phyloP scores from a whole-genome alignment of 37 sponge, comb jelly and placozoan species.

The Amphimedon queenslandica region DNA sequence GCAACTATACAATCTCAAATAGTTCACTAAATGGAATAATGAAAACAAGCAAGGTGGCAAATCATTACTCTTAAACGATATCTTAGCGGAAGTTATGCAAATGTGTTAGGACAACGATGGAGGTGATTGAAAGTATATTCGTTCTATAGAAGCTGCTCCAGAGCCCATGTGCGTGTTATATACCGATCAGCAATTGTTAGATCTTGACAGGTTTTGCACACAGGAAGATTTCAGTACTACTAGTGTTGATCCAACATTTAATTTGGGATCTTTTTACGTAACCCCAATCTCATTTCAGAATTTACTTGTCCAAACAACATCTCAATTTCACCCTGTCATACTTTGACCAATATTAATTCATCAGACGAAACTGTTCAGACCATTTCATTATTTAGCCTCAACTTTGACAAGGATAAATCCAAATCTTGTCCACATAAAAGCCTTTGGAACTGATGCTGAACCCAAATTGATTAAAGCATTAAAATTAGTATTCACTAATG shows the following conservation, averaged over 20 bases:
- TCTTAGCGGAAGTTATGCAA: conserved; percentile 23
- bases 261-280: too few species aligned
- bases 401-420: too few species aligned
- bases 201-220: conserved; percentile 12
- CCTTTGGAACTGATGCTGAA: conserved; percentile 43
- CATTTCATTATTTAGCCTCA: too few species aligned
- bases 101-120: conserved; percentile 19
- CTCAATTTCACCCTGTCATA: conserved; percentile 1
- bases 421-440: neutral
- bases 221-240: neutral
- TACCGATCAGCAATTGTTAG: conserved; percentile 22
- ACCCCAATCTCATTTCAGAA: conserved; percentile 25
- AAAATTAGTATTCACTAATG: conserved; percentile 8
- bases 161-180: conserved; percentile 47
- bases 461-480: conserved; percentile 41
- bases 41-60: neutral
- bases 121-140: neutral
- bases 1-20: conserved; percentile 12
- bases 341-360: conserved; percentile 37
- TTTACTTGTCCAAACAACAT: conserved; percentile 13
- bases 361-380: conserved; percentile 23
- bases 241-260: conserved; percentile 32
- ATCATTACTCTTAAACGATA: conserved; percentile 7
- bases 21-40: neutral
- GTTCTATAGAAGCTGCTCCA: conserved; percentile 31